Conservation (phyloP, 1,140 invertebrate species). For the Vollenhovia emeryi region DNA sequence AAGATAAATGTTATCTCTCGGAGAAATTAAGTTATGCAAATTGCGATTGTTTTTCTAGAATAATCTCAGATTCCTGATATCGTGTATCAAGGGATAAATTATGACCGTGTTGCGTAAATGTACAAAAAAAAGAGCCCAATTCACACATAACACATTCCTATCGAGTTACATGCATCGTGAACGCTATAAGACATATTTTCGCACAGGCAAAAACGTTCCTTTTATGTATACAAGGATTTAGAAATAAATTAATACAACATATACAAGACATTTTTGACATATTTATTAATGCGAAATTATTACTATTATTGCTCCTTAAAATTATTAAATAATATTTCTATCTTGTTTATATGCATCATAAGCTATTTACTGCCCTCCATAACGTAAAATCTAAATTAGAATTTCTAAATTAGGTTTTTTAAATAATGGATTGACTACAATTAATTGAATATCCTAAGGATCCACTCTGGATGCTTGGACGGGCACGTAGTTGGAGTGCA, state of each 20-base stretch:
- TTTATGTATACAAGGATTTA: conserved; percentile 71
- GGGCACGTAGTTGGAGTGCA: conserved; percentile 74
- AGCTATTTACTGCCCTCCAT: conserved; percentile 79
- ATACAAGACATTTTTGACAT: conserved; percentile 81
- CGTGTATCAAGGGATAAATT: conserved; percentile 3
- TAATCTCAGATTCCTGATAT: not conserved
- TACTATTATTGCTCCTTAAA: conserved; percentile 83
- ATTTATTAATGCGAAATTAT: conserved; percentile 84
- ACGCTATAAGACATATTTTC: conserved; percentile 34
- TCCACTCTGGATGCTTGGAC: conserved; percentile 65
- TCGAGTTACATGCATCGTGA: conserved; percentile 63
- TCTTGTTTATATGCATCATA: conserved; percentile 66
- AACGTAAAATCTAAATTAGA: conserved; percentile 67
- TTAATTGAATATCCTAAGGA: conserved; percentile 61
- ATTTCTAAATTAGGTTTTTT: conserved; percentile 41
- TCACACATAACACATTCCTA: conserved; percentile 60
- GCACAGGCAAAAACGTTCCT: conserved; percentile 45
- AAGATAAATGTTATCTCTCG: not conserved
- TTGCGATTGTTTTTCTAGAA: not conserved
- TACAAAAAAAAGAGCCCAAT: conserved; percentile 48
- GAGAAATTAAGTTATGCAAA: not conserved
- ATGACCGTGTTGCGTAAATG: conserved; percentile 8
- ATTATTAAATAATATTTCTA: conserved; percentile 81
- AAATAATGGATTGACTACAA: conserved; percentile 47
- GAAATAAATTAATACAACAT: conserved; percentile 82